phyloP scores from a whole-genome alignment of 1,140 invertebrate genomes.

The Musca domestica region DNA sequence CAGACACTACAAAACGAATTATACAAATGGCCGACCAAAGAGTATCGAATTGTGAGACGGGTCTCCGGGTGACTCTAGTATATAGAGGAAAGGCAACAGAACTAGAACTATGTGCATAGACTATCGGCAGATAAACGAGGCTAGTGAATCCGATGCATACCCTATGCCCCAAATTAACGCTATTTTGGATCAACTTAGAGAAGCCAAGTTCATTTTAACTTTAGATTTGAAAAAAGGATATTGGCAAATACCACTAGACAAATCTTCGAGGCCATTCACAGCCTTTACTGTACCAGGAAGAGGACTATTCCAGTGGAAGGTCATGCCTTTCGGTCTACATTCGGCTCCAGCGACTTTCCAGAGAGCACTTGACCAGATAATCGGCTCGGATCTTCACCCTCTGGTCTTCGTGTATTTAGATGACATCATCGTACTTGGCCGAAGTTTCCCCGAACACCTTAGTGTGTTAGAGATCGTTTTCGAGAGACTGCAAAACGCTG shows the following conservation, averaged over 20 bases:
- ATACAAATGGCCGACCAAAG: too few relatives aligned
- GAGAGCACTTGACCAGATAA: neutral
- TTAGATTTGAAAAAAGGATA: too few relatives aligned
- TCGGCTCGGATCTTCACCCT: neutral
- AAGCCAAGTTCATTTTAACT: too few relatives aligned
- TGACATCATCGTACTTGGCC: neutral
- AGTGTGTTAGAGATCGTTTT: neutral
- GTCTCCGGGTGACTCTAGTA: too few relatives aligned
- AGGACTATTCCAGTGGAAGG: constrained; percentile 48
- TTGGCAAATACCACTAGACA: neutral
- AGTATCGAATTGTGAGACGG: too few relatives aligned
- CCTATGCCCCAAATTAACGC: constrained; percentile 21
- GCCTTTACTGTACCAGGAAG: constrained; percentile 50
- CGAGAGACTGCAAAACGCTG: neutral
- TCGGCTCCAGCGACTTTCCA: neutral
- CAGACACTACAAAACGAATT: too few relatives aligned
- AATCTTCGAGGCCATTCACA: neutral
- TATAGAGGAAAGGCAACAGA: too few relatives aligned
- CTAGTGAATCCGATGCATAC: neutral
- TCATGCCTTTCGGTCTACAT: constrained; percentile 2
- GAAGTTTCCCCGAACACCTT: neutral
- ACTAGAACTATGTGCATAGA: constrained; percentile 10
- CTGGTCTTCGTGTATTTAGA: neutral
- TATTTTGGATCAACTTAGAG: too few relatives aligned
- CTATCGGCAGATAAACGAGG: constrained; percentile 19